phyloP scores from a whole-genome alignment of 2,113 vertebrate genomes.

The Tylochromis polylepis region DNA sequence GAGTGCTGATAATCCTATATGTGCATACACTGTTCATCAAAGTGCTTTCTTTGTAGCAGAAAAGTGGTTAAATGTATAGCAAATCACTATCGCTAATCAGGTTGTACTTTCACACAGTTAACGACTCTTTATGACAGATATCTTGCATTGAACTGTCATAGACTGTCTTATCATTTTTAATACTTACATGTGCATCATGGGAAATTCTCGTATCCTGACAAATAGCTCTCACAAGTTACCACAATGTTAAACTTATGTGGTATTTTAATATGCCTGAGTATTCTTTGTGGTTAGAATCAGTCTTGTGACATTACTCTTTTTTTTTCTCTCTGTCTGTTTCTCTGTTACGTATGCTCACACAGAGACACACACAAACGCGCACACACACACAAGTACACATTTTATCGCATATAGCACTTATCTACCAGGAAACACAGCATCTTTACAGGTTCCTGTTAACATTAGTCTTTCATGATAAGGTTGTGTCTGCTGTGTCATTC shows the following conservation, averaged over 20 bases:
- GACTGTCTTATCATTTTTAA: neutral
- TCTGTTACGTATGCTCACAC: neutral
- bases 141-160: neutral
- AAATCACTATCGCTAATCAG: neutral
- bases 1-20: neutral
- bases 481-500: slow-evolving; percentile 8
- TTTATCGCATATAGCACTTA: slow-evolving; percentile 37
- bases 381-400: neutral
- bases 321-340: neutral
- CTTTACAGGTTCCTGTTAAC: slow-evolving; percentile 46
- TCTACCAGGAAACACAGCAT: slow-evolving; percentile 61
- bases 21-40: neutral
- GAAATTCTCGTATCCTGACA: neutral
- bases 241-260: neutral
- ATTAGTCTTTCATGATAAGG: neutral
- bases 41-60: neutral
- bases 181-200: neutral
- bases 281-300: neutral
- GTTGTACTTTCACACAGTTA: neutral
- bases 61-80: neutral
- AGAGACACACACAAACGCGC: fast-evolving
- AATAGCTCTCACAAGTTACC: neutral
- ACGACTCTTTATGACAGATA: neutral
- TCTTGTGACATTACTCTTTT: neutral
- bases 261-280: neutral